Percentiles rank a stretch among this genome's conserved stretches.
Evolutionary conservation across 2,113 vertebrate genomes (phyloP).

Genomic region (Cyanoramphus novaezelandiae): DNA sequence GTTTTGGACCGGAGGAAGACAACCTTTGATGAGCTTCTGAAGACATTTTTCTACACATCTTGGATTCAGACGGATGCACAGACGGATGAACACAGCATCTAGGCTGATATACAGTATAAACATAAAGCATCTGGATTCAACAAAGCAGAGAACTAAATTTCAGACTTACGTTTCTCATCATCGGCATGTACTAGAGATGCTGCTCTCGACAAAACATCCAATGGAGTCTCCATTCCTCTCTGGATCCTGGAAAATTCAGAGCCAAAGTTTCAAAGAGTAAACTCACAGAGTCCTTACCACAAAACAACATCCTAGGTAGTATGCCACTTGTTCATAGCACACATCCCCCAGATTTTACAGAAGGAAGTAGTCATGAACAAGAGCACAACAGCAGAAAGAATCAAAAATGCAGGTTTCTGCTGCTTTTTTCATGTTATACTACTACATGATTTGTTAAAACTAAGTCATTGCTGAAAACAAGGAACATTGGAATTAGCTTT

Average conservation of each 20-base stretch:
- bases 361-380: background rate
- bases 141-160: background rate
- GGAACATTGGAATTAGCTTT: background rate
- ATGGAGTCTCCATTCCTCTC: constrained; percentile 93
- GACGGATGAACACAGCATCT: background rate
- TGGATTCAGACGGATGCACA: background rate
- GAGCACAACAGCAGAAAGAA: background rate
- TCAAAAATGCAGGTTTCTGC: background rate
- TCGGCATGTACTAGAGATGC: constrained; percentile 95
- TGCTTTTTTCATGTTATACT: background rate
- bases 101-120: accelerated
- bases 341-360: no score
- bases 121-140: background rate
- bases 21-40: background rate
- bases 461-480: background rate
- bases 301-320: background rate
- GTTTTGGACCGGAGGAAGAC: background rate
- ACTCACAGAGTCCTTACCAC: background rate
- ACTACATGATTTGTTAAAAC: background rate
- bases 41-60: background rate
- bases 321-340: background rate
- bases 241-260: constrained; percentile 64
- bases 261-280: background rate
- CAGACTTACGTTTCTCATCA: constrained; percentile 94
- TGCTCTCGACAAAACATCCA: constrained; percentile 98